Conservation (phyloP, 2,113 vertebrate species). For the Paradoxurus hermaphroditus region DNA sequence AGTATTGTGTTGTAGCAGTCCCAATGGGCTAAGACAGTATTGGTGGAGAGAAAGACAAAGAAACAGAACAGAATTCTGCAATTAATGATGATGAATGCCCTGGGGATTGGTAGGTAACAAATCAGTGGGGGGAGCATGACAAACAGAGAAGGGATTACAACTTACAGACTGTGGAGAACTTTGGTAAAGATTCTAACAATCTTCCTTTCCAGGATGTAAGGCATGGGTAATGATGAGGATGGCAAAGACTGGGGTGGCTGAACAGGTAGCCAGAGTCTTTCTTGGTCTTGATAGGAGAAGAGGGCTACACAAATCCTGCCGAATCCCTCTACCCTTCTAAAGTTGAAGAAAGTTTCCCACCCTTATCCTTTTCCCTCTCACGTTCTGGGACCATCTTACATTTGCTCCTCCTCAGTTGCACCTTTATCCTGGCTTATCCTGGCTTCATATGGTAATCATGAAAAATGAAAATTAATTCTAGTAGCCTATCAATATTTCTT, state of each 20-base stretch:
- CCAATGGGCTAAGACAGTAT: too few species aligned
- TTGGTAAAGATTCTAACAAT: not conserved
- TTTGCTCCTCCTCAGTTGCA: too few species aligned
- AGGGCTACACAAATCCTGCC: not conserved
- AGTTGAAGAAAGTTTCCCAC: not conserved
- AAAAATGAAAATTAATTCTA: not conserved
- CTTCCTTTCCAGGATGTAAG: not conserved
- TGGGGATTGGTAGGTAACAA: not conserved
- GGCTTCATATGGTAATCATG: not conserved
- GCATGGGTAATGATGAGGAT: not conserved
- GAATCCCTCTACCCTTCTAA: not conserved
- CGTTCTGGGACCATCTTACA: not conserved
- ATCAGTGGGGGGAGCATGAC: not conserved
- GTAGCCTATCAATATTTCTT: not conserved
- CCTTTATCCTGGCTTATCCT: not conserved
- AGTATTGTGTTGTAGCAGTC: not conserved
- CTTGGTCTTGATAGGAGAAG: not conserved
- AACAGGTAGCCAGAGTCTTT: not conserved
- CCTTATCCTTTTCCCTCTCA: not conserved
- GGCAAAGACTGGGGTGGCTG: too few species aligned
- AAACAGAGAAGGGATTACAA: not conserved
- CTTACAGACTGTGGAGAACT: not conserved
- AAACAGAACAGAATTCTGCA: not conserved
- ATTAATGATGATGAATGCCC: not conserved
- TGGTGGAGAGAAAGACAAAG: not conserved